Evolutionary conservation across 2,888 invertebrate species (phyloP).

Genomic region (Hyposoter dolosus): DNA sequence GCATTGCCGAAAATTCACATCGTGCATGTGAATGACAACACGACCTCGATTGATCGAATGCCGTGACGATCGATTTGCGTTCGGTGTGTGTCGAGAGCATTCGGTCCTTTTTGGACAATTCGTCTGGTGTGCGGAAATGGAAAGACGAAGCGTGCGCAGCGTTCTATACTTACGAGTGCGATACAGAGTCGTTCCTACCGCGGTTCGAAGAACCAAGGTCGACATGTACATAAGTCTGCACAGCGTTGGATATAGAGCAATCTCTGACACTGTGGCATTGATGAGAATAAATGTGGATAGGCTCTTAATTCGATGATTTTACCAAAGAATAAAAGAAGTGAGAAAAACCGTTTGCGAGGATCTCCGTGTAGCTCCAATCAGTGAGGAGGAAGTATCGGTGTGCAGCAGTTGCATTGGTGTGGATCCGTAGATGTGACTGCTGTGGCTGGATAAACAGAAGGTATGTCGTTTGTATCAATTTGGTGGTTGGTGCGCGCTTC

Average conservation of each 20-base stretch:
- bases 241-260: background rate
- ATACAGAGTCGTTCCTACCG: too few species aligned
- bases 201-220: background rate
- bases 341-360: slow-evolving; percentile 68
- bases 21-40: too few species aligned
- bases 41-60: too few species aligned
- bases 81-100: too few species aligned
- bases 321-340: slow-evolving; percentile 55
- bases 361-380: slow-evolving; percentile 69
- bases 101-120: too few species aligned
- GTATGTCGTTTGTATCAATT: slow-evolving; percentile 81
- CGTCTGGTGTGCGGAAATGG: too few species aligned
- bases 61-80: too few species aligned
- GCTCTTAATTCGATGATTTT: slow-evolving; percentile 68
- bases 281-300: slow-evolving; percentile 66
- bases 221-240: background rate
- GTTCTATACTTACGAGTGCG: too few species aligned
- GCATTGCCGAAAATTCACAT: background rate
- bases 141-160: too few species aligned
- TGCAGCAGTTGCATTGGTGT: background rate
- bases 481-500: slow-evolving; percentile 66
- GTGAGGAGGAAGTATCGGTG: slow-evolving; percentile 44
- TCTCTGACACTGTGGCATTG: slow-evolving; percentile 24
- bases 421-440: slow-evolving; percentile 19
- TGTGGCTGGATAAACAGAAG: slow-evolving; percentile 68